These are phyloP conservation scores for Ormia ochracea DNA, from an alignment of 2,888 invertebrate species.

Conservation along the genomic window DNA sequence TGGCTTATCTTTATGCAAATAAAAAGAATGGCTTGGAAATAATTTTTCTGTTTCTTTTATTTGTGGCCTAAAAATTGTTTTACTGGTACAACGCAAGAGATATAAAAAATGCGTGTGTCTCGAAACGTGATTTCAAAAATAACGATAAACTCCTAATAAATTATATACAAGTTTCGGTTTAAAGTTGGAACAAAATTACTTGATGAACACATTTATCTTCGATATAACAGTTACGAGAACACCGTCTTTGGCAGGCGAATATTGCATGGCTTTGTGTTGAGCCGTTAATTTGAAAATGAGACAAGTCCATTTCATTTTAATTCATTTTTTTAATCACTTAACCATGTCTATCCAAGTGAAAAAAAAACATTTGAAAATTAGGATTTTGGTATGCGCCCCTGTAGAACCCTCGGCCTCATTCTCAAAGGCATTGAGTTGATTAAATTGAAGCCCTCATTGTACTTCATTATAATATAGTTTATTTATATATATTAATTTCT, in stretches of 20 bases:
- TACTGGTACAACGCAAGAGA: neutral
- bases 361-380: too few species aligned
- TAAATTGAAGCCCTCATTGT: too few species aligned
- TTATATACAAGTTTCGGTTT: neutral
- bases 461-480: too few species aligned
- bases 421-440: too few species aligned
- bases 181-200: neutral
- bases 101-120: conserved; percentile 4
- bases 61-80: neutral
- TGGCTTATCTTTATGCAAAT: conserved; percentile 25
- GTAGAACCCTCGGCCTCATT: too few species aligned
- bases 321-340: too few species aligned
- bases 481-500: too few species aligned
- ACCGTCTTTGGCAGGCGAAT: neutral
- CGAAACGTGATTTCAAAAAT: conserved; percentile 1
- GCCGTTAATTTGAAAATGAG: too few species aligned
- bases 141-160: conserved; percentile 11
- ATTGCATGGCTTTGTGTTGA: too few species aligned
- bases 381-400: too few species aligned
- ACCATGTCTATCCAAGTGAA: too few species aligned
- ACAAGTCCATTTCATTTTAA: too few species aligned
- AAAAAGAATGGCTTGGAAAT: neutral
- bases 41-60: neutral
- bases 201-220: conserved; percentile 19
- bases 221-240: conserved; percentile 7